Evolutionary conservation across 2,113 vertebrate genomes (phyloP).

Genomic region (Aegypius monachus): DNA sequence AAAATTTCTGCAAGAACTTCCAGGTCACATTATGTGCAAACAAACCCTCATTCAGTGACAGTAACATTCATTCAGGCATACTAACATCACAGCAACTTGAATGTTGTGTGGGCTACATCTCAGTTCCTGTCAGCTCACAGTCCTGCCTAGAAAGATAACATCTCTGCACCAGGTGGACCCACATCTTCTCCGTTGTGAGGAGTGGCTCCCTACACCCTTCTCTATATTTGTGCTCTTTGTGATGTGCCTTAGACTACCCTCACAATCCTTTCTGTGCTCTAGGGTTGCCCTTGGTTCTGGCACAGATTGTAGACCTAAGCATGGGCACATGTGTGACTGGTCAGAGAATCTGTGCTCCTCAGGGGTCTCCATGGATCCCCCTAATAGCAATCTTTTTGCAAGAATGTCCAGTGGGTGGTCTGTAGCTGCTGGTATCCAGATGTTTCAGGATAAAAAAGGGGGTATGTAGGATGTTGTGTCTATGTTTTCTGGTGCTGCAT

Average conservation of each 20-base stretch:
- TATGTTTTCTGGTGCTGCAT: not conserved
- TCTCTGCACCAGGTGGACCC: not conserved
- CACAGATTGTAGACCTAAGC: not conserved
- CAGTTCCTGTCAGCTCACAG: not conserved
- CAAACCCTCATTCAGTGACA: not conserved
- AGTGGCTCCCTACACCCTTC: not conserved
- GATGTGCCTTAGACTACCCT: not conserved
- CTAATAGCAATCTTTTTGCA: not conserved
- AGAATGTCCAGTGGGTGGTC: not conserved
- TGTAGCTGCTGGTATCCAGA: not conserved
- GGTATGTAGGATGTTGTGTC: not conserved
- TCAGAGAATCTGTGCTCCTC: not conserved
- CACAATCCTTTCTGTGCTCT: not conserved
- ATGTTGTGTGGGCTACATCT: not conserved
- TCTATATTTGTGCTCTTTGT: not conserved
- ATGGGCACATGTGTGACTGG: fast-evolving
- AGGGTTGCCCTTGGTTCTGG: not conserved
- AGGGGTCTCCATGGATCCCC: not conserved
- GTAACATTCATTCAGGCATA: not conserved
- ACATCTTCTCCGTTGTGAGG: not conserved
- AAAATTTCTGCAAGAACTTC: not conserved
- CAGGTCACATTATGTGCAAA: not conserved
- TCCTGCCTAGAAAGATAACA: not conserved
- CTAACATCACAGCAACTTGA: not conserved
- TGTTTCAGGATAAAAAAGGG: not conserved